Percentiles rank a stretch among this genome's conserved stretches.
Conservation (phyloP, 2,888 invertebrate genomes). For the Sisyra nigra region DNA sequence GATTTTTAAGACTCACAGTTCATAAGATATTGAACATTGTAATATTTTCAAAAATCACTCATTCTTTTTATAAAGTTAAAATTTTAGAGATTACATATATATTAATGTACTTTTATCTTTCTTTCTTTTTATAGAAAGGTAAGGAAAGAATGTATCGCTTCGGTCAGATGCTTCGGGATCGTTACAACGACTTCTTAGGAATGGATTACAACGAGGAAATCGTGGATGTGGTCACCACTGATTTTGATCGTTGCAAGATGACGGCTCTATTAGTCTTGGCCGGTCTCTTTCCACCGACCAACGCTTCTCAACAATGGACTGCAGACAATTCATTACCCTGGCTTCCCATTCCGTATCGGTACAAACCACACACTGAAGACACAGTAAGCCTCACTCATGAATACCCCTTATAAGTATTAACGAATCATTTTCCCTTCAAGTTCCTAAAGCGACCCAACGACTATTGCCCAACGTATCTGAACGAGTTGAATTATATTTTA, state of each 20-base stretch:
- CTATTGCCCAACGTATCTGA: constrained; percentile 22
- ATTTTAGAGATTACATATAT: too few relatives aligned
- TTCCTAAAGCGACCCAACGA: constrained; percentile 16
- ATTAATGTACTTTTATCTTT: constrained; percentile 5
- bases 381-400: too few relatives aligned
- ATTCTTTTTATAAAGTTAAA: too few relatives aligned
- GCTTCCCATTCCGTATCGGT: constrained; percentile 40
- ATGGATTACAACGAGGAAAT: constrained; percentile 26
- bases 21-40: too few relatives aligned
- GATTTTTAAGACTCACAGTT: too few relatives aligned
- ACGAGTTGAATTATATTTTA: constrained; percentile 18
- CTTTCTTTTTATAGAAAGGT: constrained; percentile 22
- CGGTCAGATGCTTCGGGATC: constrained; percentile 24
- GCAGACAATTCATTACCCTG: constrained; percentile 26
- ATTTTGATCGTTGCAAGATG: constrained; percentile 58
- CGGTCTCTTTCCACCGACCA: constrained; percentile 46
- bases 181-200: constrained; percentile 28
- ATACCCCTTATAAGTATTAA: too few relatives aligned
- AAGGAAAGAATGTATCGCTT: constrained; percentile 25
- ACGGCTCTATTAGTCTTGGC: constrained; percentile 50
- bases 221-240: constrained; percentile 40
- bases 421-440: too few relatives aligned
- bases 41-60: too few relatives aligned
- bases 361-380: constrained; percentile 18
- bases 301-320: constrained; percentile 29